Base-by-base conservation (phyloP, 2,888 invertebrate species). In the Mesochorus sp. region DNA sequence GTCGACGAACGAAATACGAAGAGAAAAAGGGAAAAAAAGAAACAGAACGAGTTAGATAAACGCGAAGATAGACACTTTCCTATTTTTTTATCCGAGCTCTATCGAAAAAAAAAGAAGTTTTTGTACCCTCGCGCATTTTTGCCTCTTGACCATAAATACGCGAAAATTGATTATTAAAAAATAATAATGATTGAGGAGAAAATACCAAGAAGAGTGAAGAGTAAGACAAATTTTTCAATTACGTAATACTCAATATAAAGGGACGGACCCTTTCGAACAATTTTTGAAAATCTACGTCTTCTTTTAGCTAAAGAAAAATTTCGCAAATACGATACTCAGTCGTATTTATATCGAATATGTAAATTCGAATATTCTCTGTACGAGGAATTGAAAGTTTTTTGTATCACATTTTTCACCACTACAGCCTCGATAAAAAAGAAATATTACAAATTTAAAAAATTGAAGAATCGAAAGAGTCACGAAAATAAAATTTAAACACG, bases 341-440 rank as follows among this genome's bases (percentile, higher is more conserved):
- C n/a, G n/a, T 39, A 75, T 44, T 75, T 42, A 49, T 59, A 68
- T 49, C 55, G 53, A 64, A 26, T 42, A 10, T 24, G 57, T 8
- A 61, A 39, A 42, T 28, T 19, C 49, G 39, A 61, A 19, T 31
- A 55, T 57, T 64, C 68, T 73, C 34, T 53, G 17, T n/a, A 66
- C 44, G 64, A 78, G 77, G 73, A 78, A 73, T 78, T 73, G 77
- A 78, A 78, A 64, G 57, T n/a, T 76, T 53, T 68, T 76, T 71
- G 28, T 64, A 75, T 62, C n/a, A 62, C 34, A 47, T 39, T 70
- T 64, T 75, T 68, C 70, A 39, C 66, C 62, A 55, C 47, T 66
- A 72, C 47, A 62, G 72, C 72, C 76, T 66, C 53, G 53, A 66
- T 31, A 14, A 31, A 19, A 1, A 14, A 28, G 19, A 44, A 59